Evolutionary conservation across 2,113 vertebrate genomes (phyloP).

Genomic region (Pongo pygmaeus): DNA sequence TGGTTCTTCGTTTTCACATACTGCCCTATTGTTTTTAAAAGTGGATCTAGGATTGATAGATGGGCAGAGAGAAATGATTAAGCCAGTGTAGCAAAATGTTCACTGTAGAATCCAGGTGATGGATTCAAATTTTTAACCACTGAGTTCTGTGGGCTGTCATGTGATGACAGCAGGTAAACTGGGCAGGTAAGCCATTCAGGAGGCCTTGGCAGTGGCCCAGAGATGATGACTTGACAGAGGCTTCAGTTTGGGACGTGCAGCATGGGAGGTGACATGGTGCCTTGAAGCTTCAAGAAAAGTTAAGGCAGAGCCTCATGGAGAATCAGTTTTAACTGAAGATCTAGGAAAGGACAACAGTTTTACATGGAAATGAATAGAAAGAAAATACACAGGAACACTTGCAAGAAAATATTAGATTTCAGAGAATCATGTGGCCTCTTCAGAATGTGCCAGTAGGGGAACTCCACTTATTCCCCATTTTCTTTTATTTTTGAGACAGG

Average conservation of each 20-base stretch:
- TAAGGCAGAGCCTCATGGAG: not conserved
- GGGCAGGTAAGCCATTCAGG: not conserved
- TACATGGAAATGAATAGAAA: not conserved
- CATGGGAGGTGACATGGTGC: not conserved
- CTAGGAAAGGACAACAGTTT: not conserved
- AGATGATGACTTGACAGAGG: not conserved
- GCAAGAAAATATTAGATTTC: not conserved
- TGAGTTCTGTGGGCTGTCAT: not conserved
- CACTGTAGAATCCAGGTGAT: not conserved
- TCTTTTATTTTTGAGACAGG: not conserved
- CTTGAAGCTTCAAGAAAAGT: not conserved
- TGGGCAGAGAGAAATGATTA: not conserved
- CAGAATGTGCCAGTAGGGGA: not conserved
- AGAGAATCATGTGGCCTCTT: not conserved
- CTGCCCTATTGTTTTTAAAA: not conserved
- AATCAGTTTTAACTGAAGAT: not conserved
- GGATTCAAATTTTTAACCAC: not conserved
- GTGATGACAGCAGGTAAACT: not conserved
- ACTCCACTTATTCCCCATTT: not conserved
- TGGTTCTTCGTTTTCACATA: not conserved
- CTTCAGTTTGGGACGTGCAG: not conserved
- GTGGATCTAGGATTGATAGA: not conserved
- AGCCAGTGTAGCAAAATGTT: not conserved
- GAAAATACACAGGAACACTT: not conserved
- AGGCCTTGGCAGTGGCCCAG: not conserved